Base-by-base conservation (phyloP, 2,113 vertebrate species). In the Erpornis zantholeuca region DNA sequence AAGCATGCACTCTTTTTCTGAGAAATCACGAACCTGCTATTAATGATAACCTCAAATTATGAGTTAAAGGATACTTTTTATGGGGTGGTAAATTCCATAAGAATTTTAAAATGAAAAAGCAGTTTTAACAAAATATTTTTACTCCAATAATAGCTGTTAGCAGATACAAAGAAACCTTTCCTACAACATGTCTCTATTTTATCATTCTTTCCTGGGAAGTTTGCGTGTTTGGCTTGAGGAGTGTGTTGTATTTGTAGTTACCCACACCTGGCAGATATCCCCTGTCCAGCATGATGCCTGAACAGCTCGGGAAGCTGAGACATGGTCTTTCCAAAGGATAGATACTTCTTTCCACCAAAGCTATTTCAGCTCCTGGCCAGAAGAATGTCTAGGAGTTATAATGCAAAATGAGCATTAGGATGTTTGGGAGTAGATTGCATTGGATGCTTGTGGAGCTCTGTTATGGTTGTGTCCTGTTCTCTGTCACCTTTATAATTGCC, bases 1-100 rank as follows among this genome's bases (percentile, higher is more conserved):
- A 59, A 44, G 6, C 17, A 38, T 33, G 23, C 13, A 70, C 19
- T 35, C 31, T 42, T 86, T 42, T 45, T 76, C 21, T 63, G 27
- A 75, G 75, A 68, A 79, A 68, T 21, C 0, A 0, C 25, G 54
- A 87, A 57, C 11, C 3, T 38, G 29, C 1, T 47, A 38, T 50
- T 94, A 84, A 70, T 0, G 2, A 33, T 57, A 52, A 57, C 49
- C 9, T 53, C 50, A 65, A 61, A 73, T 69, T 66, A 35, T 50
- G 15, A 60, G 18, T 87, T 79, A 63, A 87, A 84, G 36, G 54
- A 54, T 70, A 27, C 38, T 2, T 16, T 42, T 61, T 57, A 52
- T 3, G 10, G 8, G 5, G 13, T 50, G 33, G 5, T 2, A 73
- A 61, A 66, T 87, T 84, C 13, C 5, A 7, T 44, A 64, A 53